Percentiles rank a stretch among this genome's conserved stretches.
These are phyloP conservation scores for Euplagia quadripunctaria DNA, from an alignment of 2,888 invertebrate genomes.

Conservation along the genomic window DNA sequence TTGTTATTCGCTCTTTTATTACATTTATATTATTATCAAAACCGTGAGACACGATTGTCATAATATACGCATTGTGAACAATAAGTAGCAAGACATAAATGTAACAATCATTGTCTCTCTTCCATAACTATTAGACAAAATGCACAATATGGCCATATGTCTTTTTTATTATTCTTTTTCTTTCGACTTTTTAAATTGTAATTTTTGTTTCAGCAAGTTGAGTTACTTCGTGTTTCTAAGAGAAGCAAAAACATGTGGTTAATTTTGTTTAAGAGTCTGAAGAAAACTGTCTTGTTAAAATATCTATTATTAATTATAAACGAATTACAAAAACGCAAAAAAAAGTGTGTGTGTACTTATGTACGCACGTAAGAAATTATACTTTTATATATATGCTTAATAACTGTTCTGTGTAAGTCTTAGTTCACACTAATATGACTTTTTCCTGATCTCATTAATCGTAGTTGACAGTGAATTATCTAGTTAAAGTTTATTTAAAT, in stretches of 20 bases:
- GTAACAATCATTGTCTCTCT: neutral
- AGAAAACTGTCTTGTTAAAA: neutral
- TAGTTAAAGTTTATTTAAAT: too few species aligned
- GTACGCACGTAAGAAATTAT: too few species aligned
- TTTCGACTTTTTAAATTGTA: neutral
- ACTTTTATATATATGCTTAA: too few species aligned
- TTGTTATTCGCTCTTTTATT: neutral
- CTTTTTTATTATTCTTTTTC: neutral
- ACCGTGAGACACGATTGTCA: neutral
- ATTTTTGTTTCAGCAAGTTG: too few species aligned
- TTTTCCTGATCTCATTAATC: too few species aligned
- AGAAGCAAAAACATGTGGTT: neutral
- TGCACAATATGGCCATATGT: neutral
- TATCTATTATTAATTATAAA: too few species aligned
- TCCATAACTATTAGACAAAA: neutral
- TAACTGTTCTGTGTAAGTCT: too few species aligned
- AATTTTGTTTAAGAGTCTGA: neutral
- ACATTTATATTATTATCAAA: neutral
- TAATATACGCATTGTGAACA: constrained; percentile 9
- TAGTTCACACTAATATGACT: too few species aligned
- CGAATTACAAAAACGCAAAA: too few species aligned
- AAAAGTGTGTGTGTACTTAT: too few species aligned
- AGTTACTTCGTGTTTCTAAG: too few species aligned
- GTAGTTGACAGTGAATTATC: too few species aligned
- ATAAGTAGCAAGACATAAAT: neutral